Evolutionary conservation across 2,113 vertebrate genomes (phyloP), one percentile per base, ranked within the genome.

Genomic region (Callaeas wilsoni): DNA sequence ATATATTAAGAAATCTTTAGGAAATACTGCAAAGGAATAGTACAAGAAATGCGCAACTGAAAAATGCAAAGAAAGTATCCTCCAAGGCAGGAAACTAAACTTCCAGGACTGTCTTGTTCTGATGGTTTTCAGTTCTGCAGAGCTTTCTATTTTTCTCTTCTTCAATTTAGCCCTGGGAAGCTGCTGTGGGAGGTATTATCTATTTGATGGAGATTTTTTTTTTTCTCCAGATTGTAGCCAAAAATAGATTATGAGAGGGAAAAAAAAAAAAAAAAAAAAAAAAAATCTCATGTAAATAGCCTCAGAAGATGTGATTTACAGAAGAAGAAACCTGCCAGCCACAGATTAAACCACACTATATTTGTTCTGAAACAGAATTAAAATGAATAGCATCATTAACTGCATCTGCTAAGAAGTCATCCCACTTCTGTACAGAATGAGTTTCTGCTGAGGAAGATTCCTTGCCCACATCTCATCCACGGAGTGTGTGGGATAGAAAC

Each of bases 321-420:
- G 63, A 86, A 90, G 55, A 55, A 94, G 55, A 92, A 85, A 93
- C 62, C 92, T 94, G 71, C 49, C 87, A 86, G 74, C 27, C 84
- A 73, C 84, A 74, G 87, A 90, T 56, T 89, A 91, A 93, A 89
- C 46, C 65, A 82, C 79, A 80, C 46, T 69, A 35, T 55, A 80
- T 93, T 93, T 94, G 82, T 64, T 85, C 79, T 68, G 76, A 93
- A 90, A 53, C 26, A 78, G 32, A 95, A 95, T 71, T 81, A 88
- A 93, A 91, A 93, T 56, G 29, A 95, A 94, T 27, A 87, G 60
- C 53, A 82, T 68, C 68, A 82, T 91, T 94, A 92, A 90, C 56
- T 81, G 52, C 71, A 81, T 90, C 87, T 96, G 87, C 82, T 84
- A 88, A 90, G 73, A 59, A 90, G 79, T 60, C 35, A 91, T 42